Evolutionary conservation across 2,888 invertebrate genomes (phyloP).

Genomic region (Mesorhabditis spiculigera): DNA sequence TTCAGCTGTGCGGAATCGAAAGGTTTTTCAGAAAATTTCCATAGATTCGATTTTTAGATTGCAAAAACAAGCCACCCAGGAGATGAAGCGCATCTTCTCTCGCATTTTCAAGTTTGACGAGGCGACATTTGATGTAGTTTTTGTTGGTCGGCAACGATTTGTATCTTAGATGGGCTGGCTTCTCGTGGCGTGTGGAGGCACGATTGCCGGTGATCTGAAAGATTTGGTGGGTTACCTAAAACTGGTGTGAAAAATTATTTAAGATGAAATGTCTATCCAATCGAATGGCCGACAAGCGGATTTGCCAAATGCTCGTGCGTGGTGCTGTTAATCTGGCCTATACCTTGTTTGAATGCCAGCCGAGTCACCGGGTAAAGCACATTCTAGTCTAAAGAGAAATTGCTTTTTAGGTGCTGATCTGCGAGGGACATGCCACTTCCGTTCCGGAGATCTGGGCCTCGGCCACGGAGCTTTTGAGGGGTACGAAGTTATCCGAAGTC

Average conservation of each 20-base stretch:
- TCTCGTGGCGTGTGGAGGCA: background rate
- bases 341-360: background rate
- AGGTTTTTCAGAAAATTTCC: background rate
- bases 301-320: background rate
- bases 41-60: background rate
- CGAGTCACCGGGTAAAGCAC: background rate
- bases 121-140: background rate
- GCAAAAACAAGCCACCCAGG: background rate
- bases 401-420: background rate
- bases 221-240: background rate
- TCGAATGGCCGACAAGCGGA: background rate
- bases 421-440: background rate
- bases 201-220: background rate
- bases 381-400: background rate
- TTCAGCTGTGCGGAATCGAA: constrained; percentile 2
- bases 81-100: background rate
- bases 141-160: background rate
- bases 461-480: background rate
- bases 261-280: background rate
- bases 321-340: background rate
- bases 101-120: constrained; percentile 1
- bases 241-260: background rate
- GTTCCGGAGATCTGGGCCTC: background rate
- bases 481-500: background rate
- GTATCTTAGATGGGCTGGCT: background rate